Evolutionary conservation across 2,888 invertebrate species (phyloP), one percentile per base, ranked within the genome.

Genomic region (Pristionchus entomophagus): DNA sequence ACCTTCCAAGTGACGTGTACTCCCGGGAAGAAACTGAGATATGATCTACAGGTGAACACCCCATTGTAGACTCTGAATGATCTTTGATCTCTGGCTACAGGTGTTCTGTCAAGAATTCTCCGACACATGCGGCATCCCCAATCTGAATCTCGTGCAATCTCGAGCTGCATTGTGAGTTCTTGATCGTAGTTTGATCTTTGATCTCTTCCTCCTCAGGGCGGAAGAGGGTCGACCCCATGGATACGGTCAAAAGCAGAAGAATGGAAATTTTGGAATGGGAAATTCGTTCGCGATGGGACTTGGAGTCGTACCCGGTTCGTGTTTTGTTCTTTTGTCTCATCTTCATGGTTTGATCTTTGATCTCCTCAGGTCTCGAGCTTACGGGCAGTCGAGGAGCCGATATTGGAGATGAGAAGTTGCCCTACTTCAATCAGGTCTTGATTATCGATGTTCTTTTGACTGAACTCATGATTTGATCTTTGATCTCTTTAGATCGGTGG

Each of bases 211-310:
- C 1, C 51, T 8, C 62, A 84, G 83, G 14, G 88, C 86, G 14
- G 90, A 91, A 49, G 89, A 90, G 17, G 91, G 90, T 56, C 84
- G 91, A 22, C 92, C 91, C 4, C 88, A 88, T 26, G 92, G 92
- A n/a, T 92, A 91, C 80, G 92, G 92, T 19, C 92, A 92, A 86
- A 92, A 92, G 81, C 92, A 92, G 87, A 89, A 92, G 86, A 91
- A 91, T 83, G 92, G 92, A 69, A 89, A 91, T 38, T 87, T 92
- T 26, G 92, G 92, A 45, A 78, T 91, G 0, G 92, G 92, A 49
- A 86, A 88, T 29, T 89, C 89, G 65, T 91, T 90, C 80, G 91
- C 89, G 35, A 88, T 91, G 82, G 92, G 92, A 80, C 51, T 91
- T n/a, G 92, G 92, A 77, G 88, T 88, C 0, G 89, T 92, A 41